Evolutionary conservation across 2,888 invertebrate species (phyloP).

Genomic region (Campoplex nolae): DNA sequence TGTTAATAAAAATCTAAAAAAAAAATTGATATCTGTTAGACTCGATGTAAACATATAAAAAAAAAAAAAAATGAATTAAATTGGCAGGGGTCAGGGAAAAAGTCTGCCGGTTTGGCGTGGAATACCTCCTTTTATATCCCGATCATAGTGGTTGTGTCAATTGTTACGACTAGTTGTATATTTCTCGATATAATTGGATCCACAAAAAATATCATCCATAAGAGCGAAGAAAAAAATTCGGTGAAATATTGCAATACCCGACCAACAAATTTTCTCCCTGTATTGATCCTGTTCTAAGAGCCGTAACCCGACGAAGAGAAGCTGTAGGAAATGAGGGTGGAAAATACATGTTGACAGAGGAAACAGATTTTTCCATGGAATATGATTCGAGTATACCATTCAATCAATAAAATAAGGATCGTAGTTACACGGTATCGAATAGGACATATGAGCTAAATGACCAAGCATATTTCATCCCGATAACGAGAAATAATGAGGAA

Average conservation of each 20-base stretch:
- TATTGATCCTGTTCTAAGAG: constrained; percentile 8
- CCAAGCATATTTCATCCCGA: neutral
- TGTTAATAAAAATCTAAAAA: too few species aligned
- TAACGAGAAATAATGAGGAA: neutral
- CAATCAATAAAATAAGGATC: neutral
- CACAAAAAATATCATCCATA: neutral
- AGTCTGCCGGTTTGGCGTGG: too few species aligned
- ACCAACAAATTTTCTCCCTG: neutral
- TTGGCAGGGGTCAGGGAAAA: too few species aligned
- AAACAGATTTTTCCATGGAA: neutral
- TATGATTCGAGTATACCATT: neutral
- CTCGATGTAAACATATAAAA: too few species aligned
- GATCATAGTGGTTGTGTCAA: neutral
- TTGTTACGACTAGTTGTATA: neutral
- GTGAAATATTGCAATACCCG: neutral
- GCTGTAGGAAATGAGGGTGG: constrained; percentile 7
- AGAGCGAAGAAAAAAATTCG: neutral
- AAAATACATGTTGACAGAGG: neutral
- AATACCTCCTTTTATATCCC: too few species aligned
- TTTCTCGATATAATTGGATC: neutral
- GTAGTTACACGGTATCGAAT: neutral
- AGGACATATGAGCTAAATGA: neutral
- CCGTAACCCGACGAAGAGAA: constrained; percentile 20
- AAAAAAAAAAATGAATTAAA: too few species aligned
- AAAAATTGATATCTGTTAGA: too few species aligned